A percentile compares a stretch with the other conserved stretches of the same genome.
These are phyloP conservation scores for Porites rus DNA, from an alignment of 92 coral and sea anemone species.

Conservation along the genomic window DNA sequence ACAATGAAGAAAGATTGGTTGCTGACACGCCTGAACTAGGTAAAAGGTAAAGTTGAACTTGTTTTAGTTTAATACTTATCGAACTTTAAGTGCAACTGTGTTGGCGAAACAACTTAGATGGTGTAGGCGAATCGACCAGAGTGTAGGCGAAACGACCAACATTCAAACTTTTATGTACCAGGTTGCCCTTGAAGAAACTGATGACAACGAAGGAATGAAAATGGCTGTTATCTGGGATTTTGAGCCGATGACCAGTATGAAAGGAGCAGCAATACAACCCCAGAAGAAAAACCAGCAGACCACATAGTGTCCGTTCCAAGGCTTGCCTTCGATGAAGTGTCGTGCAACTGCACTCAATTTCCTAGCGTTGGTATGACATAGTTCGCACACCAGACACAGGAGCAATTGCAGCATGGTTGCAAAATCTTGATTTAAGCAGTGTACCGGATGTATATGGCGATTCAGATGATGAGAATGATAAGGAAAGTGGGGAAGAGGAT, in stretches of 20 bases:
- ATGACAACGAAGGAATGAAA: conserved; percentile 22
- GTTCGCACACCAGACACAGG: background rate
- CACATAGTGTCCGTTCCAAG: conserved; percentile 1
- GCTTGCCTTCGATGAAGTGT: conserved; percentile 6
- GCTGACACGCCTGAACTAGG: no score
- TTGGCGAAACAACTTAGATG: no score
- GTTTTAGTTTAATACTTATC: no score
- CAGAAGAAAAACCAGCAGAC: conserved; percentile 37
- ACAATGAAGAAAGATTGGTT: no score
- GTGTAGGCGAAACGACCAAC: no score
- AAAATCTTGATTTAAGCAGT: background rate
- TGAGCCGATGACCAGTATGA: background rate
- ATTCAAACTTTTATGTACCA: background rate
- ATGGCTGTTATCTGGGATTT: conserved; percentile 27
- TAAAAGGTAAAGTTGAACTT: no score
- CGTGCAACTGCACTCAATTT: background rate
- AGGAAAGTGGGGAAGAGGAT: background rate
- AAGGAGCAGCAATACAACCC: conserved; percentile 28
- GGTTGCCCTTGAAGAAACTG: conserved; percentile 45
- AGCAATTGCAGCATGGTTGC: background rate
- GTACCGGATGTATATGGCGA: background rate
- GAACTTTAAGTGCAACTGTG: no score
- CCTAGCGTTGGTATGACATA: conserved; percentile 25
- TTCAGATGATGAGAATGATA: background rate
- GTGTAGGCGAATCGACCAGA: no score